phyloP scores from a whole-genome alignment of 64 coral and sea anemone species.

The Montipora cactus region DNA sequence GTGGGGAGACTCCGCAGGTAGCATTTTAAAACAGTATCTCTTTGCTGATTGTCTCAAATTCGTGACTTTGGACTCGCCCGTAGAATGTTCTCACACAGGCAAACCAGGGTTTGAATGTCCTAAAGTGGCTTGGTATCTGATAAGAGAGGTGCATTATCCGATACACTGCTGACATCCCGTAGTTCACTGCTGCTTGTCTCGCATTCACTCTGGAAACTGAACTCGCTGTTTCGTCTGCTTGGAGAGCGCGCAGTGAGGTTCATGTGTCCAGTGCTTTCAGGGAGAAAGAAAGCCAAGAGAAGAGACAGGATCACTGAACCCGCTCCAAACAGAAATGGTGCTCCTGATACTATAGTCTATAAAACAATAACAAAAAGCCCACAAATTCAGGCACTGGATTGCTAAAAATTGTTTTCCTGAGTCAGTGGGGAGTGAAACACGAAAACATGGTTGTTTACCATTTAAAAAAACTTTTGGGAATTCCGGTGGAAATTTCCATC shows the following conservation, averaged over 20 bases:
- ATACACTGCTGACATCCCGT: constrained; percentile 4
- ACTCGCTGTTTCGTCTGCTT: constrained; percentile 49
- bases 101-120: background rate
- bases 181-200: constrained; percentile 33
- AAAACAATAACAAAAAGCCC: background rate
- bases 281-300: constrained; percentile 88
- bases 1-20: no score
- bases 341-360: constrained; percentile 85
- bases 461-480: no score
- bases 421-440: no score
- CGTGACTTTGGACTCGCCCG: background rate
- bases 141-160: constrained; percentile 21
- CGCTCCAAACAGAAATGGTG: constrained; percentile 94
- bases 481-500: no score
- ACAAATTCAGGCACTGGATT: background rate
- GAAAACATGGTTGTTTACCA: no score
- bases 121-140: constrained; percentile 26
- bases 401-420: no score
- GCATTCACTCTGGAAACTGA: constrained; percentile 70
- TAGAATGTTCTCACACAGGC: background rate
- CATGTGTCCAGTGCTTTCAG: constrained; percentile 68
- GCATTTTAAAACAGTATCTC: background rate
- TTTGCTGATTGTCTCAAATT: background rate
- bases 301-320: constrained; percentile 91
- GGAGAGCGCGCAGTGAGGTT: constrained; percentile 54